A percentile compares a stretch with the other conserved stretches of the same genome.
These are phyloP conservation scores for Strigamia maritima DNA, from an alignment of 2,888 invertebrate genomes.

Conservation along the genomic window DNA sequence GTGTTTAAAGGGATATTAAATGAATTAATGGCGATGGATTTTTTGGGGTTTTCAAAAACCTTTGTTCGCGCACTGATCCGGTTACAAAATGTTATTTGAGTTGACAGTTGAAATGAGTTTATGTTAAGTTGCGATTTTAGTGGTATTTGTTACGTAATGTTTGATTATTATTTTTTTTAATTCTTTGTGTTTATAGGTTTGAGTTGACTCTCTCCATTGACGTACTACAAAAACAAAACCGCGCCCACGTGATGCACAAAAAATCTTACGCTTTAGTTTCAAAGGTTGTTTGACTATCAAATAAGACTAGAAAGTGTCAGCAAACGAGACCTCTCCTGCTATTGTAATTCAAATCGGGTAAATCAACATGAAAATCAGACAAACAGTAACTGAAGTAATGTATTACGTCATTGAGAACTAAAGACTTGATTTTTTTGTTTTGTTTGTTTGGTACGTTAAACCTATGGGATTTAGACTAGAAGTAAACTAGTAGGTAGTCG, in stretches of 20 bases:
- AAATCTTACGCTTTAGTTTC: slow-evolving; percentile 9
- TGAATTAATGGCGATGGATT: too few species aligned
- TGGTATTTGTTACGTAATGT: too few species aligned
- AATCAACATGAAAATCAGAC: not conserved
- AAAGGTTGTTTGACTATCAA: slow-evolving; percentile 1
- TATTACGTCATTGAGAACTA: not conserved
- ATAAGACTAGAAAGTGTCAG: not conserved
- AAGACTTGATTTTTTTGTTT: not conserved
- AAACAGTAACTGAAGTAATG: not conserved
- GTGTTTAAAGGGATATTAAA: too few species aligned
- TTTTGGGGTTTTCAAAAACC: too few species aligned
- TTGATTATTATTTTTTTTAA: too few species aligned
- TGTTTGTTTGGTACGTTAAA: too few species aligned
- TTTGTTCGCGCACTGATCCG: too few species aligned
- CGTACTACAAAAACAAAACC: not conserved
- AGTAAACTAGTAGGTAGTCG: too few species aligned
- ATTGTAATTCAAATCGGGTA: not conserved
- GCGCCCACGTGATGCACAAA: slow-evolving; percentile 10
- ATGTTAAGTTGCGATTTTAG: too few species aligned
- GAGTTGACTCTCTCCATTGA: not conserved
- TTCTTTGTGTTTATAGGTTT: not conserved
- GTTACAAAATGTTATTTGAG: too few species aligned
- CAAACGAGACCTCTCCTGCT: not conserved
- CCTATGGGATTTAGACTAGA: too few species aligned
- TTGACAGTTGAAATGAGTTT: too few species aligned